Evolutionary conservation across 2,113 vertebrate genomes (phyloP).

Genomic region (Ictalurus furcatus): DNA sequence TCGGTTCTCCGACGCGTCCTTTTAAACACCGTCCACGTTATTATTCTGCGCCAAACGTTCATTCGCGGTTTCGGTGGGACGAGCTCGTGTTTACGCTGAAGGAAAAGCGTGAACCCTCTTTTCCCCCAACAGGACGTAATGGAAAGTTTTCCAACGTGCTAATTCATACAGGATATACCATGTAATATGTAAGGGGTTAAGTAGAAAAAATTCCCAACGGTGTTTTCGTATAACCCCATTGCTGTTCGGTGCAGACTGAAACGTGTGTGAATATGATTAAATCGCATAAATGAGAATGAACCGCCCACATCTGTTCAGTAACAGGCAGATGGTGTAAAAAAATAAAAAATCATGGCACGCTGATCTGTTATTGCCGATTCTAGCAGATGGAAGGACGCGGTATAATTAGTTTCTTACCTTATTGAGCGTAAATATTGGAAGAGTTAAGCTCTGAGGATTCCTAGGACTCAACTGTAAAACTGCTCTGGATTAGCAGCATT

Average conservation of each 20-base stretch:
- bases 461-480: background rate
- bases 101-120: no score
- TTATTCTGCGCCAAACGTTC: background rate
- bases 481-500: no score
- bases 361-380: constrained; percentile 26
- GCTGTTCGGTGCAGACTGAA: background rate
- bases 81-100: no score
- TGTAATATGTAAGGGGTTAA: background rate
- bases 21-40: background rate
- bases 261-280: constrained; percentile 14
- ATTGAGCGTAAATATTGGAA: constrained; percentile 26
- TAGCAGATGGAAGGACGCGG: constrained; percentile 39
- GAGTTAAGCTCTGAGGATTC: constrained; percentile 6
- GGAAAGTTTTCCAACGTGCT: no score
- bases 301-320: constrained; percentile 28
- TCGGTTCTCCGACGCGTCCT: background rate
- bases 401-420: constrained; percentile 36
- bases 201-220: background rate
- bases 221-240: background rate
- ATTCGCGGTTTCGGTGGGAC: background rate
- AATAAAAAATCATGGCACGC: constrained; percentile 26
- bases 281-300: constrained; percentile 29
- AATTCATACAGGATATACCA: background rate
- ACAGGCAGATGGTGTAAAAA: constrained; percentile 42
- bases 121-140: no score